phyloP scores from a whole-genome alignment of 2,888 invertebrate species.

The Hyposoter dolosus region DNA sequence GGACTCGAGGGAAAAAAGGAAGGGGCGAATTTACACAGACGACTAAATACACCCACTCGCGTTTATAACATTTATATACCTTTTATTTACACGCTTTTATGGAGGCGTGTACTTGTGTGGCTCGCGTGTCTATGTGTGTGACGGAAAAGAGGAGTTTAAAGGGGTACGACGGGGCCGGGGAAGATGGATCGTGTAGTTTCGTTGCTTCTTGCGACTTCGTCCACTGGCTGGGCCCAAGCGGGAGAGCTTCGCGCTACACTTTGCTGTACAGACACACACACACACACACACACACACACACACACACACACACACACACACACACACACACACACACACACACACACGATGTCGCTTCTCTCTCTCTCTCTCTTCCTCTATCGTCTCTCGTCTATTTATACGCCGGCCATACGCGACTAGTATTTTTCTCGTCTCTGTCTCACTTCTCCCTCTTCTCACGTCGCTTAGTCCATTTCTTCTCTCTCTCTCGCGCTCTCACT shows the following conservation, averaged over 20 bases:
- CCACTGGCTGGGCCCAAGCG: conserved; percentile 75
- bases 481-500: conserved; percentile 38
- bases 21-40: conserved; percentile 36
- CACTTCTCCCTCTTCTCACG: conserved; percentile 44
- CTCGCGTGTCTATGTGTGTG: conserved; percentile 30
- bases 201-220: conserved; percentile 64
- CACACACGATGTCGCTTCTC: background rate
- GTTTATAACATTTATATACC: conserved; percentile 38
- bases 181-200: conserved; percentile 64
- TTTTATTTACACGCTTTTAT: background rate
- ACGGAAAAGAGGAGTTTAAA: conserved; percentile 29
- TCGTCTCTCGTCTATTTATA: conserved; percentile 82
- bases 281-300: background rate
- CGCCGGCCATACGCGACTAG: conserved; percentile 81
- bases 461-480: conserved; percentile 49
- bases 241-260: conserved; percentile 68
- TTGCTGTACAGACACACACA: conserved; percentile 68
- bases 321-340: background rate
- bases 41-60: conserved; percentile 40
- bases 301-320: background rate
- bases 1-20: background rate
- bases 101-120: background rate
- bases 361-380: conserved; percentile 11
- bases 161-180: conserved; percentile 11
- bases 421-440: conserved; percentile 73